phyloP scores from a whole-genome alignment of 2,888 invertebrate species.

The Seira sanloemensis region DNA sequence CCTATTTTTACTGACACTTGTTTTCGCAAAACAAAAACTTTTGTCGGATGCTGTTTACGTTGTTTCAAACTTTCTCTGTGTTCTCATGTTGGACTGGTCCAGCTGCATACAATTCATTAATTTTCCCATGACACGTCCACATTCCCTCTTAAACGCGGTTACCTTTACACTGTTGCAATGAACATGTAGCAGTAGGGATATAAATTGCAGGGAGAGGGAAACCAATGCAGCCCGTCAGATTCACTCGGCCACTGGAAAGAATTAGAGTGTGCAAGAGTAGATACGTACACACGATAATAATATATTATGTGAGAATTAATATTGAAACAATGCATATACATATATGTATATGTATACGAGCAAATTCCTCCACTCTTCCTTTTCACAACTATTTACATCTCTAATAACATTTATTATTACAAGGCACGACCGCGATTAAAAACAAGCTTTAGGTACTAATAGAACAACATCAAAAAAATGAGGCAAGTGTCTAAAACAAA shows the following conservation, averaged over 20 bases:
- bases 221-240: conserved; percentile 16
- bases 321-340: conserved; percentile 17
- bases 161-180: conserved; percentile 4
- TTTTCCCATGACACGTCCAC: conserved; percentile 33
- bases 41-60: neutral
- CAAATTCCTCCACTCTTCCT: too few species aligned
- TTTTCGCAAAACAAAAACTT: conserved; percentile 5
- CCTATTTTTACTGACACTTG: conserved; percentile 37
- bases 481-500: neutral
- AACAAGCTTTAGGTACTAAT: conserved; percentile 12
- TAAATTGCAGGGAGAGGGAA: too few species aligned
- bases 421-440: conserved; percentile 17
- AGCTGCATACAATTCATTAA: conserved; percentile 37
- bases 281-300: too few species aligned
- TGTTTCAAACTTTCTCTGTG: conserved; percentile 11
- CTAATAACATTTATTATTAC: conserved; percentile 12
- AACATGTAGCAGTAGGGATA: too few species aligned
- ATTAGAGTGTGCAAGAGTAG: too few species aligned
- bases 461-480: neutral
- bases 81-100: neutral
- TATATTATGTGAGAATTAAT: neutral
- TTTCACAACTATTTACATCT: conserved; percentile 5
- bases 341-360: too few species aligned
- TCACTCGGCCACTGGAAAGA: neutral
- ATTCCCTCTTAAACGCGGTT: neutral